Evolutionary conservation across 2,797 vertebrate species (phyloP), one percentile per base, ranked within the genome.

Genomic region (Apodemus agrarius): DNA sequence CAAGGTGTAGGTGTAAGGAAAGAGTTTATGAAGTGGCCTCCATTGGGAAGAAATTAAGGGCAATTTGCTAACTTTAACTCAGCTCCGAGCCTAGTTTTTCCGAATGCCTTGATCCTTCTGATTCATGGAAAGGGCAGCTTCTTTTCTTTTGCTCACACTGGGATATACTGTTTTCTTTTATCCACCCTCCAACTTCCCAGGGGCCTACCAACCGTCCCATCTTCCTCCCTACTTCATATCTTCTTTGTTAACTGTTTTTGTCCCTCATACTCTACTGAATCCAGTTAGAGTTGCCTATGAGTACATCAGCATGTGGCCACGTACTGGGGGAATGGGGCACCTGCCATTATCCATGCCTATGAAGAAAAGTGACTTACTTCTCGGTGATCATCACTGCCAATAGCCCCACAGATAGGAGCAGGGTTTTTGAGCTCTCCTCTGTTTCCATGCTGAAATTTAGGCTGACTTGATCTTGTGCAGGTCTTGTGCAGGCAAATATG

Each of bases 91-190:
- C 59, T n/a, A 46, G 63, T 89, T 97, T 89, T 91, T 52, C 94
- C 91, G 90, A 96, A 96, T 74, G 49, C n/a, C 22, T 79, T 14
- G 2, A 59, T 95, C 67, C n/a, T 95, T 95, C 96, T 89, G 34
- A 93, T 89, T 88, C 95, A 69, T 92, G 89, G 46, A 94, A 76
- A 98, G 95, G 40, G 57, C 4, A 78, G 61, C 97, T 93, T 80
- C 14, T 72, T 54, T 72, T 54, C 65, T 37, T 54, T 72, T 54
- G 37, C 7, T 54, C 8, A 29, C 72, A 19, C 34, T 26, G 34
- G 7, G 14, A 37, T 29, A 11, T 52, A 52, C 17, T 52, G 65
- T n/a, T 83, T 52, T 52, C 22, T 86, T 69, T n/a, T 26, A 72
- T 72, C 17, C 2, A 7, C 31, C 46, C 46, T 86, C n/a, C 84